A percentile compares a stretch with the other conserved stretches of the same genome.
phyloP scores from a whole-genome alignment of 2,888 invertebrate species.

The Isotomurus palustris region DNA sequence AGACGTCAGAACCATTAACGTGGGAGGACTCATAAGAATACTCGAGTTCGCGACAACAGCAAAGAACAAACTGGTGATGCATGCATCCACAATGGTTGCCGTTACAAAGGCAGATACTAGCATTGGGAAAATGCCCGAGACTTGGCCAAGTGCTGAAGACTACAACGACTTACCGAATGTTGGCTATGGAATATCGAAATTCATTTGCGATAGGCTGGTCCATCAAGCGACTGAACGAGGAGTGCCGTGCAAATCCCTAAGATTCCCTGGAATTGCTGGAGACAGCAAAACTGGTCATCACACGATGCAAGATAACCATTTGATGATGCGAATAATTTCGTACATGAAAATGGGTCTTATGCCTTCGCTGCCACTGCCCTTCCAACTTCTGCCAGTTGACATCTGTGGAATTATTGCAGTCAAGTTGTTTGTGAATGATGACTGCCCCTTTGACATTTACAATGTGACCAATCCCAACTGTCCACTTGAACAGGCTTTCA shows the following conservation, averaged over 20 bases:
- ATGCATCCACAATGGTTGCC: constrained; percentile 28
- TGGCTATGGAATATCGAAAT: constrained; percentile 32
- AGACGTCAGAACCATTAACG: constrained; percentile 26
- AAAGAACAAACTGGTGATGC: constrained; percentile 23
- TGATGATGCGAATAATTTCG: constrained; percentile 19
- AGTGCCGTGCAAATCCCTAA: constrained; percentile 30
- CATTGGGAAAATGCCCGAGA: constrained; percentile 16
- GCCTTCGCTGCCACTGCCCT: constrained; percentile 13
- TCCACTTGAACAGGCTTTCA: constrained; percentile 9
- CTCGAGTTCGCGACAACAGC: constrained; percentile 27
- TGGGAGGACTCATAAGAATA: constrained; percentile 24
- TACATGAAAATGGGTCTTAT: constrained; percentile 25
- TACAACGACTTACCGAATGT: constrained; percentile 16
- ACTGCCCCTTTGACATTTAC: constrained; percentile 27
- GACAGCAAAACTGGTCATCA: constrained; percentile 25
- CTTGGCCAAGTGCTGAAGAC: constrained; percentile 11
- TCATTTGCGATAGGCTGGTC: constrained; percentile 29
- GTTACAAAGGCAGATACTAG: constrained; percentile 10
- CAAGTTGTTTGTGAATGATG: constrained; percentile 19
- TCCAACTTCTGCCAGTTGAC: constrained; percentile 22
- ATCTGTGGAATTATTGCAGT: constrained; percentile 19
- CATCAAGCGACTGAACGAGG: constrained; percentile 25
- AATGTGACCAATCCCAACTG: constrained; percentile 18
- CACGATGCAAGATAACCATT: constrained; percentile 27
- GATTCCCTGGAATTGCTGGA: constrained; percentile 29